These are phyloP conservation scores for Amorpha juglandis DNA, from an alignment of 2,888 invertebrate genomes.

Conservation along the genomic window DNA sequence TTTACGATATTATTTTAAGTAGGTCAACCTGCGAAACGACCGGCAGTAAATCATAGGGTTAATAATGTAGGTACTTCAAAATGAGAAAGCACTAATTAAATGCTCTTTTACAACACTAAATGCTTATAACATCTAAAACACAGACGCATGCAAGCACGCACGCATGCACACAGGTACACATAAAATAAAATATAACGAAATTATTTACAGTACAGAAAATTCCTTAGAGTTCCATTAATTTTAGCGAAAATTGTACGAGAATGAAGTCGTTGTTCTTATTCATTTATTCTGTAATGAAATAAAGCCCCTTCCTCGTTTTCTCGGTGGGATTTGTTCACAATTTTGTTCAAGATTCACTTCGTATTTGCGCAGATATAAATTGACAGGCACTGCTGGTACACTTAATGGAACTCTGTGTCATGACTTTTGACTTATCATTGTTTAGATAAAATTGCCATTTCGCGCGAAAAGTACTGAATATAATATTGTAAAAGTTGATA, in stretches of 20 bases:
- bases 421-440: constrained; percentile 55
- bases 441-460: constrained; percentile 38
- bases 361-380: constrained; percentile 63
- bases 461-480: neutral
- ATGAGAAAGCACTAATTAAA: constrained; percentile 21
- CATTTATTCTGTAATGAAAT: constrained; percentile 57
- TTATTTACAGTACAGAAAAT: neutral
- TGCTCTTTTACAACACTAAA: constrained; percentile 27
- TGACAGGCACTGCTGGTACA: constrained; percentile 43
- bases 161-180: no score
- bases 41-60: constrained; percentile 21
- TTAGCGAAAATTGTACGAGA: constrained; percentile 48
- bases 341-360: constrained; percentile 58
- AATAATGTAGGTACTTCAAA: constrained; percentile 12
- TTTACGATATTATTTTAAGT: constrained; percentile 22
- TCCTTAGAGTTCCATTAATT: constrained; percentile 3
- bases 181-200: neutral
- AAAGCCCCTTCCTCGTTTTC: constrained; percentile 59
- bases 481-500: constrained; percentile 10
- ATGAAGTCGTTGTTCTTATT: constrained; percentile 46
- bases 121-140: no score
- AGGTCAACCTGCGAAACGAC: constrained; percentile 26
- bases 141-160: no score
- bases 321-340: constrained; percentile 59
- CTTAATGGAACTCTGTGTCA: constrained; percentile 71